phyloP scores from a whole-genome alignment of 2,113 vertebrate species.

The Zosterops hypoxanthus region DNA sequence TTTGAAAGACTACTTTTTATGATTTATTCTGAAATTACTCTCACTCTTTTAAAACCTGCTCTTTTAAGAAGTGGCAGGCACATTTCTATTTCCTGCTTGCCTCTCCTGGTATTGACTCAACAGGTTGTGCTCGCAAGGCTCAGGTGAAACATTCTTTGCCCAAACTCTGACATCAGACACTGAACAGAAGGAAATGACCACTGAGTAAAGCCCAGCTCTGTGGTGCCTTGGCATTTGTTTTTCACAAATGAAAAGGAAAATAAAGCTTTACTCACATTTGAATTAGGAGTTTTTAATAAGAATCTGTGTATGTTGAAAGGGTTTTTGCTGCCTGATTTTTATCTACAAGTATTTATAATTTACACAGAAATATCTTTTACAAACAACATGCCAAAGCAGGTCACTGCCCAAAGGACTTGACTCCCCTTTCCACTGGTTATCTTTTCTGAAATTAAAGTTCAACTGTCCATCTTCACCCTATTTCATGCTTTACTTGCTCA shows the following conservation, averaged over 20 bases:
- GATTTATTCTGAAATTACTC: background rate
- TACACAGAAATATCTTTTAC: background rate
- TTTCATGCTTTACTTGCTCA: accelerated
- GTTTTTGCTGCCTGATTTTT: background rate
- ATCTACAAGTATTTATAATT: background rate
- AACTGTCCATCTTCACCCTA: background rate
- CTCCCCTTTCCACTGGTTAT: background rate
- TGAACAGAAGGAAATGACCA: background rate
- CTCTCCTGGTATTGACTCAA: background rate
- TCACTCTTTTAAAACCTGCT: background rate
- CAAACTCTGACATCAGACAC: background rate
- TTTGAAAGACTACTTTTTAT: background rate
- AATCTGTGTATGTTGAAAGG: background rate
- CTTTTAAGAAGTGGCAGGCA: background rate
- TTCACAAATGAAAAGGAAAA: background rate
- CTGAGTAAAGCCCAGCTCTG: background rate
- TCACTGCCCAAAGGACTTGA: background rate
- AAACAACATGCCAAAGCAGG: background rate
- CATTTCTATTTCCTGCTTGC: background rate
- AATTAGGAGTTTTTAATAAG: background rate
- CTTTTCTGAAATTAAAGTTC: background rate
- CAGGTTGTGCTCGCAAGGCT: background rate
- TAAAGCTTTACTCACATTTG: background rate
- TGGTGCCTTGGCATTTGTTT: background rate
- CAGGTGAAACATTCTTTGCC: background rate